Conservation (phyloP, 2,113 vertebrate genomes). For the Rhipidura dahli region DNA sequence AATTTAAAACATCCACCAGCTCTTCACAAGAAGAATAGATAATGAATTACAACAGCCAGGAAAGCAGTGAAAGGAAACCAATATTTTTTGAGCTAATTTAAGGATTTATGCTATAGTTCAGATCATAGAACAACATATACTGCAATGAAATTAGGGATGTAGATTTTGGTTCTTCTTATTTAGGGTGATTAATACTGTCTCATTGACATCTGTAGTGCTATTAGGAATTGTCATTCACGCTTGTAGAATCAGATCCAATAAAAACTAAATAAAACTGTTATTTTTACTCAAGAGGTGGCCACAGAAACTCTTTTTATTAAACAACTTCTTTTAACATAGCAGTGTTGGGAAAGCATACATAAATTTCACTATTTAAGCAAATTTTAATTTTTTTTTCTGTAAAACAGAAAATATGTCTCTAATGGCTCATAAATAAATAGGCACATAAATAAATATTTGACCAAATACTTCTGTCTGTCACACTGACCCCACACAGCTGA, state of each 20-base stretch:
- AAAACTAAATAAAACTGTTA: background rate
- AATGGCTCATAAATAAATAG: background rate
- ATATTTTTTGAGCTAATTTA: background rate
- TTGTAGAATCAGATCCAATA: background rate
- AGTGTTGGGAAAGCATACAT: background rate
- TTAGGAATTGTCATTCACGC: background rate
- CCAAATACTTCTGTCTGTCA: background rate
- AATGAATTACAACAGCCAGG: background rate
- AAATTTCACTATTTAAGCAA: background rate
- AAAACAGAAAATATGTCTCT: background rate
- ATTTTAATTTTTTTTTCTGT: background rate
- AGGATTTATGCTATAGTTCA: background rate
- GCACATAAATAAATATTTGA: background rate
- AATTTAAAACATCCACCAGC: slow-evolving; percentile 45
- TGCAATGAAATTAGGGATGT: background rate
- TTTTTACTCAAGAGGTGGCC: background rate
- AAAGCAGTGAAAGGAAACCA: background rate
- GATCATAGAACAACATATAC: background rate
- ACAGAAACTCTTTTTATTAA: background rate
- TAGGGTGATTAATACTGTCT: background rate
- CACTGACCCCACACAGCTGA: background rate
- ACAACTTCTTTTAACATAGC: background rate
- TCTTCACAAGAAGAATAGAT: background rate
- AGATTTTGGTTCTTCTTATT: background rate
- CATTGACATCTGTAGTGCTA: background rate